phyloP scores from a whole-genome alignment of 1,140 invertebrate species.

The Varroa destructor region DNA sequence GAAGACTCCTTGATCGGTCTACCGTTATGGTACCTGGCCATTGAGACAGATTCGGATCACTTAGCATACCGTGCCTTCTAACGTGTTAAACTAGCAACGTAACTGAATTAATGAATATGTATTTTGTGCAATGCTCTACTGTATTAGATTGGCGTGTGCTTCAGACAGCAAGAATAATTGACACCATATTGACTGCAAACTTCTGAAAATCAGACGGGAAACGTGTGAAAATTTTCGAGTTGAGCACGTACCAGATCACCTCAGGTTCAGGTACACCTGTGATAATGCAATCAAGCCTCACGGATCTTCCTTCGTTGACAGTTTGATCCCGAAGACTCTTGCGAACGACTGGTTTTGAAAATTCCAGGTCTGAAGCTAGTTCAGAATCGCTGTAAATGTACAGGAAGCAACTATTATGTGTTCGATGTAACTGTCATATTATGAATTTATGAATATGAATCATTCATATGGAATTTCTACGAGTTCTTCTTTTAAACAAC shows the following conservation, averaged over 20 bases:
- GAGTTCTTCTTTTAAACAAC: too few species aligned
- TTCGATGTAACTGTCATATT: not conserved
- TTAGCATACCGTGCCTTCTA: conserved; percentile 36
- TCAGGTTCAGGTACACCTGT: conserved; percentile 69
- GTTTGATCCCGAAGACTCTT: conserved; percentile 53
- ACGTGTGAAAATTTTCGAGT: not conserved
- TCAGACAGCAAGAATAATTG: too few species aligned
- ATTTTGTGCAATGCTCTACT: not conserved
- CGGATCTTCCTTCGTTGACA: conserved; percentile 55
- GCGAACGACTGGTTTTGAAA: conserved; percentile 56
- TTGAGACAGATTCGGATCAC: not conserved
- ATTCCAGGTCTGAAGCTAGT: conserved; percentile 54
- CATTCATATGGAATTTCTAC: too few species aligned
- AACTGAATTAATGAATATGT: not conserved
- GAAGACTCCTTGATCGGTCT: conserved; percentile 67
- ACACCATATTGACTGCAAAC: not conserved
- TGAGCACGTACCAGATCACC: conserved; percentile 41
- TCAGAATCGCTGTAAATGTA: conserved; percentile 47
- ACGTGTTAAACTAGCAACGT: conserved; percentile 42
- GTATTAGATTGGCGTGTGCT: not conserved
- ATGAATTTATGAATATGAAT: too few species aligned
- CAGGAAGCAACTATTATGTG: not conserved
- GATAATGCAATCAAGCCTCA: conserved; percentile 63
- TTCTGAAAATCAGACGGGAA: not conserved
- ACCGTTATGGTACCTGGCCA: conserved; percentile 65